Base-by-base conservation (phyloP, 1,140 invertebrate species). In the Drosophila parabipectinata region DNA sequence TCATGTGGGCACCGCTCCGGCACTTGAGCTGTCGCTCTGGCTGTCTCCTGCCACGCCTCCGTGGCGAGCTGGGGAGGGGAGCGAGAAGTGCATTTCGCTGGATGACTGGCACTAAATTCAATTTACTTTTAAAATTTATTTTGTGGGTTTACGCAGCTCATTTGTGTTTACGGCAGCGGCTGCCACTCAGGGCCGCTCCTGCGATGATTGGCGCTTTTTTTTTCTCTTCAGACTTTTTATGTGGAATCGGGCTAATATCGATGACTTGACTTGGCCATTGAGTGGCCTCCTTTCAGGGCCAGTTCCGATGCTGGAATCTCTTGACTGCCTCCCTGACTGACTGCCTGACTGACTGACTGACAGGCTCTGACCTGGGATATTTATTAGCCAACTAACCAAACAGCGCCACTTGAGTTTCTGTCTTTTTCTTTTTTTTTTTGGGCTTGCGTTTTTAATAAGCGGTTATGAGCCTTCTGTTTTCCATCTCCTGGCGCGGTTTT, bases 171-270 rank as follows among this genome's bases (percentile, higher is more conserved):
- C 68, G 37, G 51, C 55, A 41, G 62, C 63, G 57, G 58, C 76
- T 88, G 83, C 68, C 83, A 89, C 83, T 87, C 83, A 87, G 71
- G 24, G 84, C 79, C 83, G 83, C 83, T 88, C 83, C 83, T 88
- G 79, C 79, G 66, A 88, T 88, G 83, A 88, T 88, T 82, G 76
- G 72, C 83, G 76, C 66, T 73, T 87, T 87, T 87, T 87, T 69
- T 55, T n/a, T 57, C 15, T 50, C 18, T 37, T 14, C 18, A 24
- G 56, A 15, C 30, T 34, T 69, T 88, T 69, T 88, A 79, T 72
- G 72, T 79, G 56, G 83, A 88, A 88, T 88, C 81, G 84, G 81
- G 83, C 83, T 88, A 88, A 88, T 88, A 88, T 88, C 84, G 84
- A 88, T 88, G 83, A 88, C 83, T 88, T 83, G 83, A 88, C 83